A percentile compares a stretch with the other conserved stretches of the same genome.
phyloP scores from a whole-genome alignment of 2,797 vertebrate species.

The Meda fulgida region DNA sequence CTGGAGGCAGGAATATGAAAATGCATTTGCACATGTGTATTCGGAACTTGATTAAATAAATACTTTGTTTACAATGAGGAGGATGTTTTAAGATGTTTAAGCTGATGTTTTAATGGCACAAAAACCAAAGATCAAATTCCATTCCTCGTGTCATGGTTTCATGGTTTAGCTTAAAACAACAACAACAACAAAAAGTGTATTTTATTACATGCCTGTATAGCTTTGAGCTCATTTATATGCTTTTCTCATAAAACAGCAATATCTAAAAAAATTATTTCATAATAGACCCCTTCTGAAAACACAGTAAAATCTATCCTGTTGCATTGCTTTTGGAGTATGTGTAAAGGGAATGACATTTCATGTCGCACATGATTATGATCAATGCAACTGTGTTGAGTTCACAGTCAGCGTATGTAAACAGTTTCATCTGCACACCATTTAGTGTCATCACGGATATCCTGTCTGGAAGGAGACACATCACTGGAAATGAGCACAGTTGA shows the following conservation, averaged over 20 bases:
- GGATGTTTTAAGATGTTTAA: background rate
- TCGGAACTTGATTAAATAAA: background rate
- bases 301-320: conserved; percentile 5
- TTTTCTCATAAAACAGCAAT: background rate
- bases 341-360: background rate
- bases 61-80: background rate
- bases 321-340: background rate
- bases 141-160: background rate
- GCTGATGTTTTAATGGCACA: background rate
- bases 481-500: background rate
- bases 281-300: background rate
- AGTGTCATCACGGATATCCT: conserved; percentile 26
- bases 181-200: too few species aligned
- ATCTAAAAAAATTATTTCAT: background rate
- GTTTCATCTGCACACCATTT: conserved; percentile 12
- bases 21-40: background rate
- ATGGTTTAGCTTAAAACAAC: background rate
- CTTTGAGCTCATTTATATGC: background rate
- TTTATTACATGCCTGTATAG: background rate
- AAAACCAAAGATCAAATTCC: background rate
- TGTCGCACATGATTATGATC: background rate
- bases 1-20: background rate
- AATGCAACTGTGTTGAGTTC: background rate
- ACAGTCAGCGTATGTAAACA: conserved; percentile 18
- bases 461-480: conserved; percentile 2